phyloP scores from a whole-genome alignment of 2,888 invertebrate genomes.

The Pyrrhosoma nymphula region DNA sequence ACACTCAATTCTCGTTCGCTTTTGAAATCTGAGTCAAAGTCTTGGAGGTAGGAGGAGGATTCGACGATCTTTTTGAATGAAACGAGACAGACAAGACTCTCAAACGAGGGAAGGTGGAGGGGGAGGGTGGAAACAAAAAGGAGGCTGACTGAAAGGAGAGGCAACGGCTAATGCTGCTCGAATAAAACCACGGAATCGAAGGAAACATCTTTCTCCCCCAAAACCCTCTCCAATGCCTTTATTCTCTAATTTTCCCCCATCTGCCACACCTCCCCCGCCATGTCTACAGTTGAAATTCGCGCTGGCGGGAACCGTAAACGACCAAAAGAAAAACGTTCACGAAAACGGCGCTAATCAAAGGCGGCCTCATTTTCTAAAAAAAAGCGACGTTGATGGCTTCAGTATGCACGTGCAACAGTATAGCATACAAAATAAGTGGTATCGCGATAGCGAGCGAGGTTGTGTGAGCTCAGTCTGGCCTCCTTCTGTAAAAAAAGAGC shows the following conservation, averaged over 20 bases:
- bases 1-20: background rate
- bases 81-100: background rate
- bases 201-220: background rate
- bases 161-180: too few species aligned
- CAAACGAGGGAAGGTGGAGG: too few species aligned
- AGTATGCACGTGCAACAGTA: conserved; percentile 17
- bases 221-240: background rate
- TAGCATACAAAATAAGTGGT: background rate
- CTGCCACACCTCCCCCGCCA: background rate
- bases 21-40: background rate
- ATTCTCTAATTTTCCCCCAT: too few species aligned
- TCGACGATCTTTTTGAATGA: background rate
- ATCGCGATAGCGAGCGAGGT: background rate
- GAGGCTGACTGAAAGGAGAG: background rate
- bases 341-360: conserved; percentile 55
- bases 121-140: background rate
- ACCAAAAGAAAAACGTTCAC: background rate
- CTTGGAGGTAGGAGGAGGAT: background rate
- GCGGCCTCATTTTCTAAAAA: conserved; percentile 32
- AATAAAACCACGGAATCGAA: background rate
- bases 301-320: background rate
- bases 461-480: background rate
- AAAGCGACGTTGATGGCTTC: background rate
- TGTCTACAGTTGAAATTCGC: conserved; percentile 1
- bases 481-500: background rate